Evolutionary conservation across 2,888 invertebrate species (phyloP).

Genomic region (Drosophila nigritarsus): DNA sequence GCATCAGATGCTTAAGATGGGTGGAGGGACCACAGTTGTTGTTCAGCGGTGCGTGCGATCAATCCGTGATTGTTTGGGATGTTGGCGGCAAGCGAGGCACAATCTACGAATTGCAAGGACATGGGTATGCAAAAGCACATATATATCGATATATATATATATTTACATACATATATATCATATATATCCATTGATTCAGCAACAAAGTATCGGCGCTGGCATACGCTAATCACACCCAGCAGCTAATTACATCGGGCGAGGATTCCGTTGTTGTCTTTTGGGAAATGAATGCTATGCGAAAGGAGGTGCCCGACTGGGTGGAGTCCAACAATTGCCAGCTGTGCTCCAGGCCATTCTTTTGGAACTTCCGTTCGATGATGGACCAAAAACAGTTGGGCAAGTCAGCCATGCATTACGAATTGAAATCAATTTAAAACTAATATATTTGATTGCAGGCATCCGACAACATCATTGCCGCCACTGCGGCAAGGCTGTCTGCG

Average conservation of each 20-base stretch:
- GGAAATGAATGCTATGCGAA: constrained; percentile 95
- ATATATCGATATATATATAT: neutral
- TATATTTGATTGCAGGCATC: constrained; percentile 84
- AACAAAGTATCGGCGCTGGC: constrained; percentile 96
- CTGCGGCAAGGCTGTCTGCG: constrained; percentile 98
- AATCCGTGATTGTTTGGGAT: constrained; percentile 98
- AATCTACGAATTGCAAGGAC: constrained; percentile 97
- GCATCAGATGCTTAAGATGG: constrained; percentile 95
- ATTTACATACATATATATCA: neutral
- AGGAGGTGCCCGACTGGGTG: constrained; percentile 98
- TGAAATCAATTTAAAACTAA: neutral
- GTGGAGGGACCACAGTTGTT: constrained; percentile 94
- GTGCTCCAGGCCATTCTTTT: constrained; percentile 98
- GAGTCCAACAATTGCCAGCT: constrained; percentile 97
- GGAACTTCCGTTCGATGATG: constrained; percentile 99
- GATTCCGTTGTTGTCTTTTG: constrained; percentile 96
- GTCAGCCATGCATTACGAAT: neutral
- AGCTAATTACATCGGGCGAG: constrained; percentile 95
- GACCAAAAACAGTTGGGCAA: constrained; percentile 94
- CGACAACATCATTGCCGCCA: constrained; percentile 96
- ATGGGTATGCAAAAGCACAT: constrained; percentile 88
- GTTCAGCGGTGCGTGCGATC: constrained; percentile 98
- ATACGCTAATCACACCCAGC: constrained; percentile 92
- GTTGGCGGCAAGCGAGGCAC: constrained; percentile 98
- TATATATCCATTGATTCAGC: constrained; percentile 85